phyloP scores from a whole-genome alignment of 1,140 invertebrate genomes.

The Macrobrachium rosenbergii region DNA sequence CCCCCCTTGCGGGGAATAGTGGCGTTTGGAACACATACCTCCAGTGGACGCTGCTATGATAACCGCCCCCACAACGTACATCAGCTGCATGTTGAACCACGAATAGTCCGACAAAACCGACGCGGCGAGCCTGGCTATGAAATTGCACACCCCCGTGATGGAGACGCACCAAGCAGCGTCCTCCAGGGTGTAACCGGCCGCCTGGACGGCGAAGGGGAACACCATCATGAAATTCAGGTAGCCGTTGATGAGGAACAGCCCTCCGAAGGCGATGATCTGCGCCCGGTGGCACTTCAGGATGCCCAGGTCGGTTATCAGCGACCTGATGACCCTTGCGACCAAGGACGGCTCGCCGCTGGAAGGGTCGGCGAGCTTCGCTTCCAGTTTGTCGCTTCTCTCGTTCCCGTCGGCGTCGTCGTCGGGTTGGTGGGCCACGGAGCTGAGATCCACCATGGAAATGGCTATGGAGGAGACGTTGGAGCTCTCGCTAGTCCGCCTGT shows the following conservation, averaged over 20 bases:
- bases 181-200: conserved; percentile 27
- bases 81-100: conserved; percentile 32
- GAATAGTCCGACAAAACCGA: conserved; percentile 31
- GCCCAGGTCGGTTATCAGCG: conserved; percentile 15
- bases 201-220: conserved; percentile 45
- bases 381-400: not conserved
- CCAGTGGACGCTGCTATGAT: not conserved
- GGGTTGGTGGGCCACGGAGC: no score
- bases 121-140: not conserved
- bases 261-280: conserved; percentile 30
- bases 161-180: conserved; percentile 44
- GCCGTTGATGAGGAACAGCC: conserved; percentile 30
- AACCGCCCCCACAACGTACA: conserved; percentile 27
- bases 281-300: conserved; percentile 31
- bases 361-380: not conserved
- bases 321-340: not conserved
- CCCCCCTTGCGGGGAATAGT: no score
- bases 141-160: not conserved
- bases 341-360: not conserved
- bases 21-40: not conserved
- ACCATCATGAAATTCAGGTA: conserved; percentile 48
- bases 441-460: conserved; percentile 2
- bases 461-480: not conserved
- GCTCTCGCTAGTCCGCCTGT: not conserved
- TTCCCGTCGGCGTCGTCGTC: not conserved